Base-by-base conservation (phyloP, 2,113 vertebrate species). In the Ovis aries region DNA sequence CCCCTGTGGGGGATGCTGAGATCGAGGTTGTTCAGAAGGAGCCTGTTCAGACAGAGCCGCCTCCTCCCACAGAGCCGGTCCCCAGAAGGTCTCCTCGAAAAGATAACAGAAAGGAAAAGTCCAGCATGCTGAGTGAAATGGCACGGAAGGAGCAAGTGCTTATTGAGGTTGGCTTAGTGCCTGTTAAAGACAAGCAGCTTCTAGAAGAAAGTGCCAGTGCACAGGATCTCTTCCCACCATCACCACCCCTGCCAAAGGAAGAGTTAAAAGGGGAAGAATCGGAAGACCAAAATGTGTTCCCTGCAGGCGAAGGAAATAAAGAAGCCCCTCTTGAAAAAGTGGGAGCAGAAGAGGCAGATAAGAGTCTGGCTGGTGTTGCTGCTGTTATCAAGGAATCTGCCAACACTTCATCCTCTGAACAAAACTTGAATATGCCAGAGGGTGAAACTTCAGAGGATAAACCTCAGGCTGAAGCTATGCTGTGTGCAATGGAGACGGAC, bases 211-310 rank as follows among this genome's bases (percentile, higher is more conserved):
- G 71, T 74, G 23, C 93, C 91, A 8, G 84, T 59, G 8, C 81
- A 4, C 86, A 91, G 77, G 95, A 57, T 31, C 93, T 90, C 43
- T 74, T 33, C 50, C 89, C 85, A 77, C 53, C 90, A 7, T 78
- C 95, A 40, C 60, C 96, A 40, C 43, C 43, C 71, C 91, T 82
- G 87, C 91, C 95, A 88, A 77, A 52, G 92, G 95, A 91, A 85
- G 84, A 55, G 29, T 14, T 90, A 14, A 67, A 90, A n/a, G 43
- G 23, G 88, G 95, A 19, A 84, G 97, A 97, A 40, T 36, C 57
- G 17, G 55, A 95, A 98, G 98, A 98, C 95, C 98, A 98, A 95
- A 98, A 98, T 88, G 88, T 74, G 33, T 19, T 83, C 88, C 43
- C 1, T 1, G 97, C 52, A 59, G 86, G 52, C 17, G 87, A 78